phyloP scores from a whole-genome alignment of 2,113 vertebrate species.

The Stigmatopora argus region DNA sequence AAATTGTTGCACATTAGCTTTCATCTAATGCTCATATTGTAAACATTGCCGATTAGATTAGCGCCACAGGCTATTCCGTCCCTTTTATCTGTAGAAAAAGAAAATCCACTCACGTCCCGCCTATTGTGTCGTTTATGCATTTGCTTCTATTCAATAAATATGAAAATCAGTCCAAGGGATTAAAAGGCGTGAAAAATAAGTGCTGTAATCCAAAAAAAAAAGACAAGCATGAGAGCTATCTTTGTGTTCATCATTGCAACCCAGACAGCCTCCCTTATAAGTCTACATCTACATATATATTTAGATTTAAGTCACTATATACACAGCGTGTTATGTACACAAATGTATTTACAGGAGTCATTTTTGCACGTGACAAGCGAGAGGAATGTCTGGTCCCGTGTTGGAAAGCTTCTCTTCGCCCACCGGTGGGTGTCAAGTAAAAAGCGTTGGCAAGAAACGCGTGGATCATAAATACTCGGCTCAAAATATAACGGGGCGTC shows the following conservation, averaged over 20 bases:
- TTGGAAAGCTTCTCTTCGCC: conserved; percentile 16
- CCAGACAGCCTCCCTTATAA: conserved; percentile 36
- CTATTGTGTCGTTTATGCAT: neutral
- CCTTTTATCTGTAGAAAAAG: neutral
- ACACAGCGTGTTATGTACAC: conserved; percentile 54
- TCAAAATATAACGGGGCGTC: neutral
- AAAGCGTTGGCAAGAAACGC: neutral
- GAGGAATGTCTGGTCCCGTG: conserved; percentile 45
- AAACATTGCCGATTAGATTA: conserved; percentile 14
- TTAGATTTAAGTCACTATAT: conserved; percentile 46
- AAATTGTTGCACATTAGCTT: neutral
- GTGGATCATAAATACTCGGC: conserved; percentile 10
- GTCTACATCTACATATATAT: conserved; percentile 32
- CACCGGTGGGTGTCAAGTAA: neutral
- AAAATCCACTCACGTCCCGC: neutral
- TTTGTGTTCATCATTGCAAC: conserved; percentile 31
- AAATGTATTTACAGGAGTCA: conserved; percentile 44
- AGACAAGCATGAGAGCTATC: conserved; percentile 20
- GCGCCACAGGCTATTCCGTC: conserved; percentile 8
- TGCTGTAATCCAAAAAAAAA: conserved; percentile 17
- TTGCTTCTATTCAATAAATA: neutral
- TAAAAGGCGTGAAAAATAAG: conserved; percentile 1
- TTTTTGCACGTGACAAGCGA: conserved; percentile 38
- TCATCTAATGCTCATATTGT: conserved; percentile 1
- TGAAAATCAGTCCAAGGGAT: conserved; percentile 22